These are phyloP conservation scores for Lycodopsis pacificus DNA, from an alignment of 2,797 vertebrate species.

Conservation along the genomic window DNA sequence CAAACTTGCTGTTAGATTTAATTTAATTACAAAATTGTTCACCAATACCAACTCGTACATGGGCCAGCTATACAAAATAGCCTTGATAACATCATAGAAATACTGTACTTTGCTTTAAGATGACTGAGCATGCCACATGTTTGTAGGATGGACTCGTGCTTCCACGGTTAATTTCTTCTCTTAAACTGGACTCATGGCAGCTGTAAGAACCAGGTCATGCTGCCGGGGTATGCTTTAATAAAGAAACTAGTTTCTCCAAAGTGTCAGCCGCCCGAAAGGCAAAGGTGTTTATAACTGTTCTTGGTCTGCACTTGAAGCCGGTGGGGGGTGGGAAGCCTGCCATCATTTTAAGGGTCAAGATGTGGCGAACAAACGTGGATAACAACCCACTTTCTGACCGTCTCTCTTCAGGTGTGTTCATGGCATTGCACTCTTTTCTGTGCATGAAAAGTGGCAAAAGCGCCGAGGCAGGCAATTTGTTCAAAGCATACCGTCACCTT, in stretches of 20 bases:
- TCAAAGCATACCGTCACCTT: background rate
- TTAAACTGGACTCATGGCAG: background rate
- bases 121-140: background rate
- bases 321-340: background rate
- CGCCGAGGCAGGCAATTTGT: background rate
- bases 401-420: background rate
- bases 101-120: background rate
- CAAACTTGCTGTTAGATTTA: background rate
- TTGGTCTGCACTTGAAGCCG: background rate
- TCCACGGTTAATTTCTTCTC: background rate
- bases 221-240: background rate
- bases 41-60: background rate
- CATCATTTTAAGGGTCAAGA: background rate
- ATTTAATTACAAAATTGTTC: background rate
- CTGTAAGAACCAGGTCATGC: background rate
- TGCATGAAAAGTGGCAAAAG: background rate
- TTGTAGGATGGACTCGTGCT: background rate
- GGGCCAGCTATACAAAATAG: background rate
- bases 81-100: background rate
- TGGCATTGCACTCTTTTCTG: background rate
- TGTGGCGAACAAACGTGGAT: background rate
- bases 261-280: background rate
- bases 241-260: background rate
- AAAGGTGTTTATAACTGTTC: background rate
- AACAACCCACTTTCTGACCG: rapidly evolving